Evolutionary conservation across 1,140 invertebrate species (phyloP).

Genomic region (Chionoecetes opilio): DNA sequence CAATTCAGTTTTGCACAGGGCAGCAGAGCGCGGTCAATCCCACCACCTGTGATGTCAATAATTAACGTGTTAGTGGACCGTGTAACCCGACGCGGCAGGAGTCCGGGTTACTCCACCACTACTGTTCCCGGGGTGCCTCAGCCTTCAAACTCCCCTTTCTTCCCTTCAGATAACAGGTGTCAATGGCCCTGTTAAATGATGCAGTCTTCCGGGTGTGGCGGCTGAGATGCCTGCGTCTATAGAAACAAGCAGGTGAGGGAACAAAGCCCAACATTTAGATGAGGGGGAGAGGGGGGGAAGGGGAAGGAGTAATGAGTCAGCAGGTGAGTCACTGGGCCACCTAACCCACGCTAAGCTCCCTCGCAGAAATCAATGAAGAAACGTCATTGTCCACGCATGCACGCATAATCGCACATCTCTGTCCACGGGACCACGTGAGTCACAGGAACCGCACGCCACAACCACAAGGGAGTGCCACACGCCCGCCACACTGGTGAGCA

Average conservation of each 20-base stretch:
- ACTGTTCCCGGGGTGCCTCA: background rate
- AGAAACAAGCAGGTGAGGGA: background rate
- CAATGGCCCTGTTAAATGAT: background rate
- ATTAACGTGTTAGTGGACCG: background rate
- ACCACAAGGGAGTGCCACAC: background rate
- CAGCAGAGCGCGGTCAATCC: too few relatives aligned
- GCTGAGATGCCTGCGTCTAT: too few relatives aligned
- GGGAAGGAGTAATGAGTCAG: background rate
- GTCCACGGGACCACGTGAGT: too few relatives aligned
- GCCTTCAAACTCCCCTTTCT: background rate
- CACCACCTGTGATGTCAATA: background rate
- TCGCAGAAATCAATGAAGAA: slow-evolving; percentile 11
- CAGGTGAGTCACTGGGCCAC: slow-evolving; percentile 23
- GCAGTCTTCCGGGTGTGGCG: background rate
- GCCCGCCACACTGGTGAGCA: background rate
- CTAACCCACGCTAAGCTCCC: background rate
- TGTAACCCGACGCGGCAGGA: background rate
- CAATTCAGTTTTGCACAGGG: too few relatives aligned
- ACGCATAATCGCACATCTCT: background rate
- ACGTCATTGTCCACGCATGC: background rate
- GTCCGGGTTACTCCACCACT: background rate
- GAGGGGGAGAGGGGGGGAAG: background rate
- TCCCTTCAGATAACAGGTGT: background rate
- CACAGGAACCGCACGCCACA: too few relatives aligned
- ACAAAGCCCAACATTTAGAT: background rate